Percentiles rank a stretch among this genome's conserved stretches.
phyloP scores from a whole-genome alignment of 2,888 invertebrate species.

The Philhelius pedissequus region DNA sequence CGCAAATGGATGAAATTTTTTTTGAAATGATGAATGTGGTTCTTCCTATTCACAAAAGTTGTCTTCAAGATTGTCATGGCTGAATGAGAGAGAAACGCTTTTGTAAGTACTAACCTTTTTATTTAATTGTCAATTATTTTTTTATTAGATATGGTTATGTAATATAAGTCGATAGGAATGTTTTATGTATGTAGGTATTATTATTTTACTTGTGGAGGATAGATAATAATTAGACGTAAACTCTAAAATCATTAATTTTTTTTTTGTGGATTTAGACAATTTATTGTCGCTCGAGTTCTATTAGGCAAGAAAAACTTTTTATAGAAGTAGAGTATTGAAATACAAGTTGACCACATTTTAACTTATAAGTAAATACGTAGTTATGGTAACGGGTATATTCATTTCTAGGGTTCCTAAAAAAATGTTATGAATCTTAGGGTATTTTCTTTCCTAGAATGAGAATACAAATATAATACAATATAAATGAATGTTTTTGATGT shows the following conservation, averaged over 20 bases:
- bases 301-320: not conserved
- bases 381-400: too few relatives aligned
- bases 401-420: too few relatives aligned
- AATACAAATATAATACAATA: too few relatives aligned
- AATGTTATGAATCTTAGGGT: too few relatives aligned
- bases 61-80: constrained; percentile 32
- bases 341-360: too few relatives aligned
- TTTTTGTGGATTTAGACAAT: not conserved
- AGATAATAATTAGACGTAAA: too few relatives aligned
- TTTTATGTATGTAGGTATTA: not conserved
- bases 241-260: not conserved
- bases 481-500: too few relatives aligned
- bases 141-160: not conserved
- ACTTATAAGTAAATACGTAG: too few relatives aligned
- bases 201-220: not conserved
- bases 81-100: constrained; percentile 42
- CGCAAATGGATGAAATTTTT: not conserved
- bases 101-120: constrained; percentile 62
- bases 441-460: too few relatives aligned
- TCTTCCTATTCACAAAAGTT: constrained; percentile 20
- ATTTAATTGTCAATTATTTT: constrained; percentile 5
- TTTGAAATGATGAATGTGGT: constrained; percentile 6
- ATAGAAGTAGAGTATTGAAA: not conserved
- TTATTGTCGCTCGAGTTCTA: not conserved
- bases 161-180: not conserved